Base-by-base conservation (phyloP, 1,140 invertebrate species). In the Lysiphlebus fabarum region DNA sequence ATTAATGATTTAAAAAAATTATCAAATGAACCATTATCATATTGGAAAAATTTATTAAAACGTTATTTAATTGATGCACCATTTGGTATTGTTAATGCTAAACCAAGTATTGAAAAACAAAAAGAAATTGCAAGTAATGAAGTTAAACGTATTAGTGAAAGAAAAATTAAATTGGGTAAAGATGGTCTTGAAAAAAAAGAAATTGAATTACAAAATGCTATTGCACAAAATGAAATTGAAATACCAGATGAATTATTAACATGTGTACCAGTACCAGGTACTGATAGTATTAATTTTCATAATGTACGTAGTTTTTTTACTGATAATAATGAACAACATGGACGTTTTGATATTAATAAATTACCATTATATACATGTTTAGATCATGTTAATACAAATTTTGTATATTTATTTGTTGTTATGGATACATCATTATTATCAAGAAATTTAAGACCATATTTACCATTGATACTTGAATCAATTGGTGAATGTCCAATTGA, bases 371-470 rank as follows among this genome's bases (percentile, higher is more conserved):
- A 84, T 67, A 87, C 90, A 4, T 86, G 90, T 64, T 78, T 93
- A 47, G 89, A 94, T 81, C 84, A 91, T 68, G 77, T 92, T 9
- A 85, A 89, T 59, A 91, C 90, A 1, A 91, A 91, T 70, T 94
- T 95, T 81, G 84, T 93, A 58, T 70, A 91, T 83, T 80, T 87
- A 55, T 82, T 81, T 63, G 71, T 86, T 12, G 70, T 92, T 11
- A 81, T 95, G 74, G 88, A 95, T 76, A 91, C 89, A 5, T 82
- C 79, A 7, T 60, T 72, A n/a, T 62, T 94, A 12, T 76, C 84
- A 1, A 67, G 76, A 58, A 73, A 84, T 5, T 77, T 84, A 17
- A 83, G 88, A 59, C 81, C 83, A 49, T 94, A 90, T 77, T 78
- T 93, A 36, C 87, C 87, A 0, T 72, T 94, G 8, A 83, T 87